phyloP scores from a whole-genome alignment of 2,113 vertebrate genomes.

The Vicugna pacos region DNA sequence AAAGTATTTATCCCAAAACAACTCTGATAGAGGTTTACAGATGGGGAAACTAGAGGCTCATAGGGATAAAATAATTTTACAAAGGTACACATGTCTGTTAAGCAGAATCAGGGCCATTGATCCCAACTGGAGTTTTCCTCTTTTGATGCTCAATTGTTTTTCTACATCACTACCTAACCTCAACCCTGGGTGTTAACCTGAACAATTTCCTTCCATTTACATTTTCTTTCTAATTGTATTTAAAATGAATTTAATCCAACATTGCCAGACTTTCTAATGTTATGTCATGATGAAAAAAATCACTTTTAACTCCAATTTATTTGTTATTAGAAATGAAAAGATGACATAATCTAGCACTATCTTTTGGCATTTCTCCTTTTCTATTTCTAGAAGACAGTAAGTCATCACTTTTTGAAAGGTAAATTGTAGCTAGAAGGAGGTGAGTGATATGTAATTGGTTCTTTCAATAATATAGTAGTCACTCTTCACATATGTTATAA shows the following conservation, averaged over 20 bases:
- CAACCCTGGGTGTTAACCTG: background rate
- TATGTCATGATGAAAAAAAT: background rate
- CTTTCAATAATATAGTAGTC: background rate
- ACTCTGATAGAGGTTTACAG: background rate
- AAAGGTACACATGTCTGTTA: background rate
- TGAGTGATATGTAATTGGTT: background rate
- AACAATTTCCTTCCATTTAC: background rate
- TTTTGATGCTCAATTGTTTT: background rate
- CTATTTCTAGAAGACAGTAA: background rate
- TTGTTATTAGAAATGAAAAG: constrained; percentile 49
- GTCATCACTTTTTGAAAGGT: background rate
- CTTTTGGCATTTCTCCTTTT: constrained; percentile 16
- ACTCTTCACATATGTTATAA: background rate
- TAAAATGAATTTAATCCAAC: background rate
- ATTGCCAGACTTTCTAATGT: background rate
- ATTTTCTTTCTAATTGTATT: constrained; percentile 6
- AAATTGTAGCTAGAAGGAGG: background rate
- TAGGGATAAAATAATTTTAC: background rate
- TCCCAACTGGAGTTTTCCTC: background rate
- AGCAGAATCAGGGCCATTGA: background rate
- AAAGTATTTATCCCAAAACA: background rate
- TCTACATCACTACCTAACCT: background rate
- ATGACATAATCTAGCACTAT: background rate
- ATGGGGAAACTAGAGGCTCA: background rate
- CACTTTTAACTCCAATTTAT: constrained; percentile 30